Conservation (phyloP, 2,797 vertebrate genomes). For the Eulemur rubriventer region DNA sequence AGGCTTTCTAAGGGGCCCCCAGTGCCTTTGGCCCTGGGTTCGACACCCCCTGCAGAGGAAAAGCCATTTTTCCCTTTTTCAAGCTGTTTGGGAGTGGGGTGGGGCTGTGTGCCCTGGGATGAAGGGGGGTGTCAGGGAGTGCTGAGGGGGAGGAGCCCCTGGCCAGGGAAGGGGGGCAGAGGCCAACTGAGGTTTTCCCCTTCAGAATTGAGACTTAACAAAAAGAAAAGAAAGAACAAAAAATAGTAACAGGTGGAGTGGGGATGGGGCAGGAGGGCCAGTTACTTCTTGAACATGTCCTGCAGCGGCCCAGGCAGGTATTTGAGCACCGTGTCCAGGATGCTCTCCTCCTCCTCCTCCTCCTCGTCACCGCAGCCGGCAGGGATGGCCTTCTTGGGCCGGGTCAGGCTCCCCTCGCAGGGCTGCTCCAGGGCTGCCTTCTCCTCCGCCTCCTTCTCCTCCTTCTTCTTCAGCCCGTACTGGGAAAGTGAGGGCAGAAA, state of each 20-base stretch:
- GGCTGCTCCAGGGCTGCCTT: constrained; percentile 98
- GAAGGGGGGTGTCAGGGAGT: not conserved
- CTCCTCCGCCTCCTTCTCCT: constrained; percentile 98
- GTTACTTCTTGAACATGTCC: constrained; percentile 99
- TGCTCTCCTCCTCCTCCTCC: constrained; percentile 98
- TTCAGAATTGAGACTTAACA: constrained; percentile 72
- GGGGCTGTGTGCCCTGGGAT: not conserved
- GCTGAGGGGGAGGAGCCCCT: constrained; percentile 67
- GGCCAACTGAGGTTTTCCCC: constrained; percentile 76
- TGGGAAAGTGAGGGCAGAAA: constrained; percentile 67
- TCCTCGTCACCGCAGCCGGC: constrained; percentile 96
- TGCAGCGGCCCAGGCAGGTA: constrained; percentile 97
- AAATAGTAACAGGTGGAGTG: constrained; percentile 31
- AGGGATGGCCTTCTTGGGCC: constrained; percentile 98
- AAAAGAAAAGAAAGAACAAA: constrained; percentile 56
- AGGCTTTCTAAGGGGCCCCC: not conserved
- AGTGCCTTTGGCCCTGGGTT: not conserved
- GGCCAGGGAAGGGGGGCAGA: constrained; percentile 58
- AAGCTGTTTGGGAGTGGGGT: not conserved
- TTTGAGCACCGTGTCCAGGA: constrained; percentile 99
- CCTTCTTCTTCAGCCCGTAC: constrained; percentile 99
- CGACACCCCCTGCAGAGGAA: not conserved
- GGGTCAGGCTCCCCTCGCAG: constrained; percentile 96
- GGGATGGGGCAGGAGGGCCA: constrained; percentile 62
- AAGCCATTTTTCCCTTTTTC: not conserved